Evolutionary conservation across 2,888 invertebrate species (phyloP), one percentile per base, ranked within the genome.

Genomic region (Platycnemis pennipes): DNA sequence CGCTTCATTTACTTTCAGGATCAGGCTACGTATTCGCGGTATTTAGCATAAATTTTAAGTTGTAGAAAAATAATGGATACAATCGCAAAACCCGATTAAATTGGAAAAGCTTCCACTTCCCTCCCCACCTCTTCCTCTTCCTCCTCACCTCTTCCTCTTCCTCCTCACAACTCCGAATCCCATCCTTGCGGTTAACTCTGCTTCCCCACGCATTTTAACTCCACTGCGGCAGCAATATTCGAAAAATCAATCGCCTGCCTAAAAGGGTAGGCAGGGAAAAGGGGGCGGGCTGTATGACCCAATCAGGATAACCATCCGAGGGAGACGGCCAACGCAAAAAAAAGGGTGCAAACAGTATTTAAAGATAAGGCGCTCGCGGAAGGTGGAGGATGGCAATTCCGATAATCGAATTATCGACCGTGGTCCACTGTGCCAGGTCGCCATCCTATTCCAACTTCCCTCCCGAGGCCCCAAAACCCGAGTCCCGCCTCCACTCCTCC

Each of bases 371-470:
- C 91, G 63, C 63, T 42, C 91, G 56, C 91, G 63, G 89, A 56
- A 89, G 89, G 89, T 56, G 56, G 89, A 89, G 89, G 91, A 91
- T 44, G 63, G 91, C 91, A 91, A 91, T 91, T 91, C 91, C 91
- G 91, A 91, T 91, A 91, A 91, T 91, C 91, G 91, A 91, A 56
- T 91, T 91, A 91, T 91, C 91, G 91, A 91, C 63, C 91, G 91
- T 63, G 91, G 91, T 91, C 91, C 91, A 91, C 69, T 44, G 63
- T 91, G 63, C 91, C 89, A 89, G 89, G 89, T 89, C 89, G 89
- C 89, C 89, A 42, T 89, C 89, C 91, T 63, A 44, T 63, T 63
- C 63, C 63, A n/a, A 31, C 45, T 46, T 46, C 89, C 69, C 63
- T 63, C 26, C 44, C 91, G 26, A 26, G 11, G 56, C 53, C 22